Conservation (phyloP, 2,113 vertebrate species). For the Puma concolor region DNA sequence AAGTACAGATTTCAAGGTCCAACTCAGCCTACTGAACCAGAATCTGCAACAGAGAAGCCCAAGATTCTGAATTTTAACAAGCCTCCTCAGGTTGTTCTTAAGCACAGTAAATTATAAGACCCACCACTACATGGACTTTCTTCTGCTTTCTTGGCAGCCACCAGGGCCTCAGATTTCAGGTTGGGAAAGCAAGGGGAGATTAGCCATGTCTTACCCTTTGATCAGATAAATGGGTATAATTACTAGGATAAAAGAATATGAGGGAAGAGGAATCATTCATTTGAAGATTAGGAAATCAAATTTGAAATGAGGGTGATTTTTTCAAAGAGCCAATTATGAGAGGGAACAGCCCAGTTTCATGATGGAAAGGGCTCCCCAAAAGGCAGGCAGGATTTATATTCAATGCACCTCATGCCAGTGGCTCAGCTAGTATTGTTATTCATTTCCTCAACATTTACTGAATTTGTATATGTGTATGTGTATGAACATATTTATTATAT, state of each 20-base stretch:
- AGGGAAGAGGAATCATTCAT: background rate
- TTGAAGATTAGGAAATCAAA: constrained; percentile 12
- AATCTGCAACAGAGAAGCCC: background rate
- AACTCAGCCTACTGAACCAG: background rate
- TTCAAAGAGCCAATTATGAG: background rate
- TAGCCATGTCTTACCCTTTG: background rate
- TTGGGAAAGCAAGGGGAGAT: background rate
- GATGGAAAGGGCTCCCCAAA: background rate
- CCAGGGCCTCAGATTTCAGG: background rate
- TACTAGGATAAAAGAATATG: background rate
- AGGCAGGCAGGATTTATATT: background rate
- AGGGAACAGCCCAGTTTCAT: background rate
- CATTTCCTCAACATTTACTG: background rate
- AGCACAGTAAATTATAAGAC: background rate
- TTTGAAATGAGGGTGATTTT: background rate
- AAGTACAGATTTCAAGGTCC: background rate
- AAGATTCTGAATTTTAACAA: background rate
- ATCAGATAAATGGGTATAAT: constrained; percentile 18
- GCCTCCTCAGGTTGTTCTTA: background rate
- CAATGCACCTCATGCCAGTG: background rate
- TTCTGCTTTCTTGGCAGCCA: background rate
- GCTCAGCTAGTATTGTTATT: background rate
- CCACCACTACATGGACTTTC: background rate
- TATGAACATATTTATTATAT: background rate
- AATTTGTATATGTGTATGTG: background rate